Conservation (phyloP, 1,140 invertebrate species). For the Battus philenor region DNA sequence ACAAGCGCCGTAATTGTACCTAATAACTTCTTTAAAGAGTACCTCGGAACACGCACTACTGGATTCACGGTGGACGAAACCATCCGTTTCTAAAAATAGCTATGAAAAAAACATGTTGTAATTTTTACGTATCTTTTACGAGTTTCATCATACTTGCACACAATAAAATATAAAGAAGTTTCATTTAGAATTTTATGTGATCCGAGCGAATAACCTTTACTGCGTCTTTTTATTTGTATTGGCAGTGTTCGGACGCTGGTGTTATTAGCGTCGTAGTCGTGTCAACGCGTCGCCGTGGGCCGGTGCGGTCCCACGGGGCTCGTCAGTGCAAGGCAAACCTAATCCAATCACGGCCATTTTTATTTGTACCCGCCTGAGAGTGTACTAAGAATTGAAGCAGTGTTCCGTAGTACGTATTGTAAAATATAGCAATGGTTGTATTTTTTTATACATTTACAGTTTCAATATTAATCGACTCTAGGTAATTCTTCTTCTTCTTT, state of each 20-base stretch:
- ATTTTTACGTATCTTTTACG: conserved; percentile 28
- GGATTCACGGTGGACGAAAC: not conserved
- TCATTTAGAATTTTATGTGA: conserved; percentile 51
- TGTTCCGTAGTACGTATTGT: conserved; percentile 12
- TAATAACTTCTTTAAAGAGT: conserved; percentile 74
- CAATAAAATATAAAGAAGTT: conserved; percentile 46
- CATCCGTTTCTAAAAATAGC: not conserved
- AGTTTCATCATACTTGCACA: conserved; percentile 30
- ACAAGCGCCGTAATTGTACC: conserved; percentile 72
- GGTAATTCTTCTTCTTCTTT: too few species aligned
- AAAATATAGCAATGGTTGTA: conserved; percentile 4
- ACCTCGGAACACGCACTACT: conserved; percentile 14
- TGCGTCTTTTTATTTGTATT: conserved; percentile 51
- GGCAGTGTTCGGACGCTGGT: conserved; percentile 34
- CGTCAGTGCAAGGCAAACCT: conserved; percentile 54
- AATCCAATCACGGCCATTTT: conserved; percentile 67
- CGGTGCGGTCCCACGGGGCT: conserved; percentile 49
- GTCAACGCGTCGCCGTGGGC: conserved; percentile 51
- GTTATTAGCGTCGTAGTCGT: conserved; percentile 40
- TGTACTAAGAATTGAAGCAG: conserved; percentile 7
- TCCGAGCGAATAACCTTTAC: conserved; percentile 48
- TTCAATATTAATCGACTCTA: too few species aligned
- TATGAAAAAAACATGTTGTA: not conserved
- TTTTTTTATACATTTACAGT: too few species aligned
- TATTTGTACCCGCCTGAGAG: conserved; percentile 49